A percentile compares a stretch with the other conserved stretches of the same genome.
These are phyloP conservation scores for Electrophaes corylata DNA, from an alignment of 2,888 invertebrate genomes.

Conservation along the genomic window DNA sequence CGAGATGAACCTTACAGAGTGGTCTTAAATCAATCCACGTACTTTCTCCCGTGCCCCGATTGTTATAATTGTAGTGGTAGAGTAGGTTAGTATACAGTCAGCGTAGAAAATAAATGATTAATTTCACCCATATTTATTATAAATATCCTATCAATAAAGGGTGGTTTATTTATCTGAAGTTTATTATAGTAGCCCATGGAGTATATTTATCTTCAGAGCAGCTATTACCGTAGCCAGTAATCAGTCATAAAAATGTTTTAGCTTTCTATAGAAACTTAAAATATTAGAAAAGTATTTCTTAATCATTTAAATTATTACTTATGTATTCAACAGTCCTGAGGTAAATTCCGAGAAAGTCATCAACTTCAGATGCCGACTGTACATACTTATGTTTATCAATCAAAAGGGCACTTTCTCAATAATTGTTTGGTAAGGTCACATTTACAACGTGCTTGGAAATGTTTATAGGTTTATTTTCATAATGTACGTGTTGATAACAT, in stretches of 20 bases:
- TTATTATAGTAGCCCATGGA: no score
- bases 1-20: slow-evolving; percentile 14
- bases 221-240: no score
- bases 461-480: neutral
- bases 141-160: no score
- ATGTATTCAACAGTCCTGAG: neutral
- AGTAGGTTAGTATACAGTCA: neutral
- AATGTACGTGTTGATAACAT: neutral
- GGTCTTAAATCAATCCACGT: slow-evolving; percentile 21
- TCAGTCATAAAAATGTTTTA: no score
- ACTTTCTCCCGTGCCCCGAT: slow-evolving; percentile 26
- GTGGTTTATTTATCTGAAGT: no score
- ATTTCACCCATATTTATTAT: no score
- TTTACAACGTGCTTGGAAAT: neutral
- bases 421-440: slow-evolving; percentile 6
- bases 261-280: no score
- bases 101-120: neutral
- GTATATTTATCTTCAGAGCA: no score
- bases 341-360: neutral
- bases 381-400: slow-evolving; percentile 13
- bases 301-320: no score
- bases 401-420: slow-evolving; percentile 25
- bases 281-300: no score
- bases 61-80: slow-evolving; percentile 25
- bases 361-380: neutral